Base-by-base conservation (phyloP, 1,140 invertebrate genomes). In the Euura saliciscinereae region DNA sequence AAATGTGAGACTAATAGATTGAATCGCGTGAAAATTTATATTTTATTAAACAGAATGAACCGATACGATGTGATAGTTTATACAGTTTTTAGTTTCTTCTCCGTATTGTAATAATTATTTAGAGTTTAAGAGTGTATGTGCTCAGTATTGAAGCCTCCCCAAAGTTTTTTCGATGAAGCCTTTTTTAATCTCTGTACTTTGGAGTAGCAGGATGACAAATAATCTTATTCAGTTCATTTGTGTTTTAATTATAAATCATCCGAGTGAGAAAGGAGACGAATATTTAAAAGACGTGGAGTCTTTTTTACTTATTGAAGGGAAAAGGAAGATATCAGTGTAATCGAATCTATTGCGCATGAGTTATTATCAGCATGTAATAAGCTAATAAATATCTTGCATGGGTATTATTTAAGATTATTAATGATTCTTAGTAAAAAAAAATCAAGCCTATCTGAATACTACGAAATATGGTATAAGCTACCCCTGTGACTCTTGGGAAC, bases 401-500 rank as follows among this genome's bases (percentile, higher is more conserved):
- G 8, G 44, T 72, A 46, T 66, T 76, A 78, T 72, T 75, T 74
- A 59, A 59, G 51, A 11, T 59, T 3, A 59, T 59, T n/a, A 11
- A 71, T 44, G 28, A 28, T 28, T 28, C 28, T 28, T 28, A 28
- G 1, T 1, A 28, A 71, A 43, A 44, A 71, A 51, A 66, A 65
- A 28, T n/a, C 5, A 74, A 44, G 13, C 44, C 5, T 4, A 28
- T 71, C 64, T 67, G 45, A 13, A 59, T 44, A 66, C 45, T 45
- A 66, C 68, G 69, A 46, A 77, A 68, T 59, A 76, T 43, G 43
- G 68, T 74, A 74, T 28, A 28, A 28, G 28, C 28, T 28, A 28
- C 28, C 81, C 76, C 82, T 80, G 73, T 76, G 78, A 82, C 82
- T 85, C 83, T 86, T 81, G 82, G 81, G 83, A 82, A 82, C 81